Evolutionary conservation across 2,888 invertebrate species (phyloP), one percentile per base, ranked within the genome.

Genomic region (Melinaea menophilus): DNA sequence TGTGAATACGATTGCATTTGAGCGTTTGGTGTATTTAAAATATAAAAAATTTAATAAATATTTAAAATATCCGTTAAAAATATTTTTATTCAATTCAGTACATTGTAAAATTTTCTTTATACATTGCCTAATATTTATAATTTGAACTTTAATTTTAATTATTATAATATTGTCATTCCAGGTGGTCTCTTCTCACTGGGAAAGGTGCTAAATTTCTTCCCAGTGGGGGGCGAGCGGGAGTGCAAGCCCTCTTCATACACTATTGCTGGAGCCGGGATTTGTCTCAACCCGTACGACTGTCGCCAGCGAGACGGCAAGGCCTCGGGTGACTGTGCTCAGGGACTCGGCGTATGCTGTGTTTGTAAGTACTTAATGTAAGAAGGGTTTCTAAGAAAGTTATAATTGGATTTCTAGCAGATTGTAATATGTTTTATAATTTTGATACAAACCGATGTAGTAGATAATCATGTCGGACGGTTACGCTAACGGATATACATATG

Each of bases 271-370:
- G 82, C 91, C 73, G 96, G 96, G 62, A 92, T 94, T 75, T 96
- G 96, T 83, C 93, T 96, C 86, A 96, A 96, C 85, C 93, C 95
- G 22, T 96, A 96, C 84, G 96, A 96, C 82, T 96, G 96, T 73
- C 92, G 94, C 11, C 94, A 95, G 75, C 92, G 95, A 73, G 94
- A 94, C 51, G 93, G 93, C 7, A 81, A 80, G 34, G 93, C 96
- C 0, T 92, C 93, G 47, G 96, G 96, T 0, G 93, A 94, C 73
- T 96, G 96, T 76, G 96, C 96, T 0, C 92, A 95, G 67, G 96
- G 96, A 7, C 95, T 96, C 69, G 96, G 96, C 0, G 96, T 96
- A 9, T 96, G 96, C 79, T 96, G 96, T 82, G 93, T 96, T 61
- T 96, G 96, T 96, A 83, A 94, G 95, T 94, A 73, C 12, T 37